Base-by-base conservation (phyloP, 1,140 invertebrate genomes). In the Ptiloglossa arizonensis region DNA sequence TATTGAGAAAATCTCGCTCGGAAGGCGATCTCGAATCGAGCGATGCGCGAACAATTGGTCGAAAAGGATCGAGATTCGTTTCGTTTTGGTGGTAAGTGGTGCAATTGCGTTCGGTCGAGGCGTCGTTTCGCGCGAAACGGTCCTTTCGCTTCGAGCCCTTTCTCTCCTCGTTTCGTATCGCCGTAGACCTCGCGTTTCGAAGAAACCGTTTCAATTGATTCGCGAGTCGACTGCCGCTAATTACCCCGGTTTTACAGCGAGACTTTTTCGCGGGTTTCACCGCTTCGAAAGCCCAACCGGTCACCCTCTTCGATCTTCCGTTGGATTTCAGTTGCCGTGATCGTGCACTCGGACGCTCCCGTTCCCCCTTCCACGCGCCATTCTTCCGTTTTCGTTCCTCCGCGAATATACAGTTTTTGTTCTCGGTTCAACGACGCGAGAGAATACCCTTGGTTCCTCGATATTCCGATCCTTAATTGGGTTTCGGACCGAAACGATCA, bases 141-240 rank as follows among this genome's bases (percentile, higher is more conserved):
- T 24, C 66, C 50, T 56, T 72, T 81, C 63, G 56, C 54, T 41
- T n/a, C 8, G 24, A 32, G 48, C 75, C 15, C 27, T 81, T 66
- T 48, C 57, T 75, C 79, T 72, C 46, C 54, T 73, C 71, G 46
- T 44, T 63, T 32, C 32, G 68, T 60, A 48, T 81, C 76, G 71
- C 52, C 54, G 41, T 48, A 63, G 48, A 60, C 54, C 32, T 69
- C 38, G 48, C 41, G 32, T 81, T 79, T 81, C 64, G 35, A 79
- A 75, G 41, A 38, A 75, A 19, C 54, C 59, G 67, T 86, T 86
- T 85, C 82, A 86, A 85, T 86, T 82, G 80, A 82, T 80, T 74
- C 59, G 57, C 70, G 50, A 57, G 62, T 66, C 66, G 67, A 69
- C 66, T 70, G 48, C 68, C 67, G 85, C 72, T 86, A 86, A 86